A percentile compares a stretch with the other conserved stretches of the same genome.
These are phyloP conservation scores for Thecocarcelia acutangulata DNA, from an alignment of 2,888 invertebrate genomes.

Conservation along the genomic window DNA sequence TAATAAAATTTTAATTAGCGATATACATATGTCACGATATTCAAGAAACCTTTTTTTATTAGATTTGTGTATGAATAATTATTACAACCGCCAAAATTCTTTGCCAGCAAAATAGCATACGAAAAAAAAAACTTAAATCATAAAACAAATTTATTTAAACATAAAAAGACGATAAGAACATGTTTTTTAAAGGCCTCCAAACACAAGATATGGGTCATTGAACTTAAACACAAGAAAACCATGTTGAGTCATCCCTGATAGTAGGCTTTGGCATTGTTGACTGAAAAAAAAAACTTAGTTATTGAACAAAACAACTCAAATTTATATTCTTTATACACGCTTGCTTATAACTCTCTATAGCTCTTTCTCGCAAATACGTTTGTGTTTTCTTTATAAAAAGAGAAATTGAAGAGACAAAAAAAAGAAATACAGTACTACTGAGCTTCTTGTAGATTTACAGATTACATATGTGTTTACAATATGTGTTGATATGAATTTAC, in stretches of 20 bases:
- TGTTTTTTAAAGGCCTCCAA: slow-evolving; percentile 9
- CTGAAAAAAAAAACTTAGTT: neutral
- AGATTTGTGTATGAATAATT: no score
- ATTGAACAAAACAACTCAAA: neutral
- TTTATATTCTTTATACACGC: neutral
- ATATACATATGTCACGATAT: no score
- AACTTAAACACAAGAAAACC: slow-evolving; percentile 33
- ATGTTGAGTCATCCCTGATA: slow-evolving; percentile 37
- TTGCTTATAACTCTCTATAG: no score
- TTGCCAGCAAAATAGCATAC: no score
- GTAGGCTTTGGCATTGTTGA: slow-evolving; percentile 4
- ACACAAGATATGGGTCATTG: slow-evolving; percentile 31
- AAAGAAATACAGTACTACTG: no score
- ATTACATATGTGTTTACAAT: no score
- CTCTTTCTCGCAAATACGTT: no score
- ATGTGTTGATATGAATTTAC: no score
- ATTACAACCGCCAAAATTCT: no score
- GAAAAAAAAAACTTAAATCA: neutral
- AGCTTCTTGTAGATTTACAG: no score
- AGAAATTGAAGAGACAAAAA: neutral
- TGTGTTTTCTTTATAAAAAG: neutral
- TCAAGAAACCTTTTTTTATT: no score
- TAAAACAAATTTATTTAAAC: slow-evolving; percentile 32
- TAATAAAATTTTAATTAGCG: no score
- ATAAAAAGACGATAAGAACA: slow-evolving; percentile 3